These are phyloP conservation scores for Bucco capensis DNA, from an alignment of 2,113 vertebrate genomes.

Conservation along the genomic window DNA sequence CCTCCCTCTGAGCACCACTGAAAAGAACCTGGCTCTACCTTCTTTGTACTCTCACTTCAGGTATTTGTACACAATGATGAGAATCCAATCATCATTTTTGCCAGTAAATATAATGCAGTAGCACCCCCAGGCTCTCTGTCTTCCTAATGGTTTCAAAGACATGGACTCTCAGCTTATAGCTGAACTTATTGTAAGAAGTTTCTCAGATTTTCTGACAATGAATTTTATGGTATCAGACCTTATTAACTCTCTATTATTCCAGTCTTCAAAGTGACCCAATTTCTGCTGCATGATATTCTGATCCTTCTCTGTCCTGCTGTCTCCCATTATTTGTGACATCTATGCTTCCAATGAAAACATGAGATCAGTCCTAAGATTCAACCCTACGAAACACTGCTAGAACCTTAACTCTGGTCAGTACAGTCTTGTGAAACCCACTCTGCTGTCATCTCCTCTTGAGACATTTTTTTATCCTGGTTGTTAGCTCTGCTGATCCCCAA, in stretches of 20 bases:
- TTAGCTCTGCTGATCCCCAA: background rate
- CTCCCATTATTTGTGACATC: background rate
- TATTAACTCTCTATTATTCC: background rate
- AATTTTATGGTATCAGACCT: background rate
- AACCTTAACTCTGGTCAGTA: background rate
- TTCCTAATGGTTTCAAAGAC: background rate
- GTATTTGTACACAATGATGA: background rate
- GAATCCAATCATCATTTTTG: background rate
- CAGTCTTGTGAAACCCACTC: background rate
- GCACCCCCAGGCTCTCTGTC: background rate
- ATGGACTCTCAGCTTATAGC: background rate
- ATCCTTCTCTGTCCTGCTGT: background rate
- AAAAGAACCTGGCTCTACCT: background rate
- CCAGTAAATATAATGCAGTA: background rate
- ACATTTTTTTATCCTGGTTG: background rate
- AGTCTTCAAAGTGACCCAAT: background rate
- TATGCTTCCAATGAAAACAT: background rate
- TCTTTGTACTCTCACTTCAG: background rate
- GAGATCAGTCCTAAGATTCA: background rate
- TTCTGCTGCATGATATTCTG: background rate
- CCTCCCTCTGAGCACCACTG: background rate
- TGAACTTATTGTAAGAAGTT: background rate
- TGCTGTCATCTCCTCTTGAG: background rate
- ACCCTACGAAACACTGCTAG: background rate
- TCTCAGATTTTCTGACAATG: background rate